Evolutionary conservation across 2,113 vertebrate genomes (phyloP).

Genomic region (Plecturocebus donacophilus): DNA sequence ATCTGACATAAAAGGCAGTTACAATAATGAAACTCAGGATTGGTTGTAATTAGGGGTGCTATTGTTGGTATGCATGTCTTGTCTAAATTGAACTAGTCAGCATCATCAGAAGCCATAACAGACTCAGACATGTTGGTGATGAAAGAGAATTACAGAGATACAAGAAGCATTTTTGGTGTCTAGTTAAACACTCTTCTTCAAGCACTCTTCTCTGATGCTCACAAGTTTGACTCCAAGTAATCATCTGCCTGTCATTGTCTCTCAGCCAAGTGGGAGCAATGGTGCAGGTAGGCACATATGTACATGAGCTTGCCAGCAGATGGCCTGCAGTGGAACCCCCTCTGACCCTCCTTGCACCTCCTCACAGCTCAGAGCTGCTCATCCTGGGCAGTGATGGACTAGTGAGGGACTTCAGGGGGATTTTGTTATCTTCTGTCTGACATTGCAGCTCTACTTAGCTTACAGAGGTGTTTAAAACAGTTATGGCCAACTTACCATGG

Average conservation of each 20-base stretch:
- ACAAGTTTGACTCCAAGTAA: neutral
- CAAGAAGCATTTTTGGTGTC: neutral
- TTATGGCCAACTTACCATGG: neutral
- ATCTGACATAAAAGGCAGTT: neutral
- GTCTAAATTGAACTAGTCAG: neutral
- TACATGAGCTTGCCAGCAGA: neutral
- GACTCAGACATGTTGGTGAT: neutral
- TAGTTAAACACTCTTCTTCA: neutral
- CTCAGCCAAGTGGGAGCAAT: neutral
- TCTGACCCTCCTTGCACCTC: neutral
- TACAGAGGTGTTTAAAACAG: neutral
- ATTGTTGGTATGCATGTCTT: neutral
- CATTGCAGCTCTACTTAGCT: neutral
- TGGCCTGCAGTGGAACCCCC: neutral
- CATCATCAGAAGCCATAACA: neutral
- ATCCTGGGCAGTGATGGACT: neutral
- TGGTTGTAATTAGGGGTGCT: neutral
- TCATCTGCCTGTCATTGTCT: neutral
- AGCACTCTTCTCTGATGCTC: neutral
- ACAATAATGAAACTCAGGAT: neutral
- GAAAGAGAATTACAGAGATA: constrained; percentile 10
- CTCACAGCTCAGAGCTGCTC: neutral
- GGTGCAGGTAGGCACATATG: neutral
- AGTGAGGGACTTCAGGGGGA: neutral
- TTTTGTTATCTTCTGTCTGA: neutral